Percentiles rank a stretch among this genome's conserved stretches.
phyloP scores from a whole-genome alignment of 2,113 vertebrate genomes.

The Speoplatyrhinus poulsoni region DNA sequence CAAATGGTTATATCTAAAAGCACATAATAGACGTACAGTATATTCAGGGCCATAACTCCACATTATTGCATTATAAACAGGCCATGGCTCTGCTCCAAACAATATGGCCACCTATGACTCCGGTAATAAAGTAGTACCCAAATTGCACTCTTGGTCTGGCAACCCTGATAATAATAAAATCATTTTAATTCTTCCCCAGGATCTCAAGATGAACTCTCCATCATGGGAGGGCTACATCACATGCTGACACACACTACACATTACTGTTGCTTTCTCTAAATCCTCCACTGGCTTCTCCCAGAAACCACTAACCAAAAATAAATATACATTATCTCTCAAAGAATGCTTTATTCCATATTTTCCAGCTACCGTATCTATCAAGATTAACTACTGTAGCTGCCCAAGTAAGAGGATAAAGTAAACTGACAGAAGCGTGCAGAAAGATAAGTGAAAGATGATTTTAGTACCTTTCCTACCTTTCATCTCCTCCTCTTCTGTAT shows the following conservation, averaged over 20 bases:
- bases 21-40: too few relatives aligned
- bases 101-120: too few relatives aligned
- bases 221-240: neutral
- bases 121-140: too few relatives aligned
- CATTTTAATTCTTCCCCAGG: neutral
- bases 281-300: neutral
- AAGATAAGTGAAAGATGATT: constrained; percentile 68
- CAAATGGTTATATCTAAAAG: too few relatives aligned
- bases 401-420: constrained; percentile 1
- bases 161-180: too few relatives aligned
- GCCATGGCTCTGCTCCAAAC: too few relatives aligned
- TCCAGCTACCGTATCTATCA: neutral
- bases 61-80: too few relatives aligned
- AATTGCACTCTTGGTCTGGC: too few relatives aligned
- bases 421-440: constrained; percentile 62
- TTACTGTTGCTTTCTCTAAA: neutral
- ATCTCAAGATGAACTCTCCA: neutral
- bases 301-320: neutral
- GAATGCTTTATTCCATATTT: constrained; percentile 3
- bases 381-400: neutral
- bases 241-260: too few relatives aligned
- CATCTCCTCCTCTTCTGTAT: constrained; percentile 97
- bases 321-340: constrained; percentile 14
- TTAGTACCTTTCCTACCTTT: constrained; percentile 91
- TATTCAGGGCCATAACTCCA: too few relatives aligned